These are phyloP conservation scores for Psephotus haematonotus DNA, from an alignment of 2,113 vertebrate species.

Conservation along the genomic window DNA sequence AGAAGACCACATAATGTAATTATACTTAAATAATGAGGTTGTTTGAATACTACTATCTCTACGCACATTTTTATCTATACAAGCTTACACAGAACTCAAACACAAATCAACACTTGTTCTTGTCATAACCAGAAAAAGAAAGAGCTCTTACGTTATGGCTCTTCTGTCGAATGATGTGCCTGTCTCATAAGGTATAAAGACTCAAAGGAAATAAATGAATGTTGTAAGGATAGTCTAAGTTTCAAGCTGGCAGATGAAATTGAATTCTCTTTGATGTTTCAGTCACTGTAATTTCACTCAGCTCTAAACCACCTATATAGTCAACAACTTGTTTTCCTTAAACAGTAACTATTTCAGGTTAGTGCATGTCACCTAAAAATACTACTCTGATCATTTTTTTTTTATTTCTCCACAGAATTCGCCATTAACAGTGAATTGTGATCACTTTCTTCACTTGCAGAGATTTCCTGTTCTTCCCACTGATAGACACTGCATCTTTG, in stretches of 20 bases:
- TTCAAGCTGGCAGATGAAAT: neutral
- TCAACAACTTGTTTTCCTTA: neutral
- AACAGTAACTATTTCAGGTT: neutral
- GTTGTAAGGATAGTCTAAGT: neutral
- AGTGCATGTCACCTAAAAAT: neutral
- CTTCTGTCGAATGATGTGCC: neutral
- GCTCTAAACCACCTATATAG: neutral
- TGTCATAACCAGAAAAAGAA: neutral
- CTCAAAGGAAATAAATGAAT: neutral
- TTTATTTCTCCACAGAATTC: neutral
- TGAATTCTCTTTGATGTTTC: neutral
- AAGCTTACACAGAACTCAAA: neutral
- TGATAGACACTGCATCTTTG: neutral
- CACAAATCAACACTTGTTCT: neutral
- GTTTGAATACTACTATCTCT: neutral
- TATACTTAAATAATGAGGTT: neutral
- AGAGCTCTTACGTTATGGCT: neutral
- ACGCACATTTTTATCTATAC: neutral
- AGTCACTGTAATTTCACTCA: neutral
- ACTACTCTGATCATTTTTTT: neutral
- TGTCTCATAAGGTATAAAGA: neutral
- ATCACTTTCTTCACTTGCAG: neutral
- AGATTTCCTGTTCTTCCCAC: neutral
- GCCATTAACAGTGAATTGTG: neutral
- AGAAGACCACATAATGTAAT: neutral